Base-by-base conservation (phyloP, 2,888 invertebrate genomes). In the Metacarcinus magister region DNA sequence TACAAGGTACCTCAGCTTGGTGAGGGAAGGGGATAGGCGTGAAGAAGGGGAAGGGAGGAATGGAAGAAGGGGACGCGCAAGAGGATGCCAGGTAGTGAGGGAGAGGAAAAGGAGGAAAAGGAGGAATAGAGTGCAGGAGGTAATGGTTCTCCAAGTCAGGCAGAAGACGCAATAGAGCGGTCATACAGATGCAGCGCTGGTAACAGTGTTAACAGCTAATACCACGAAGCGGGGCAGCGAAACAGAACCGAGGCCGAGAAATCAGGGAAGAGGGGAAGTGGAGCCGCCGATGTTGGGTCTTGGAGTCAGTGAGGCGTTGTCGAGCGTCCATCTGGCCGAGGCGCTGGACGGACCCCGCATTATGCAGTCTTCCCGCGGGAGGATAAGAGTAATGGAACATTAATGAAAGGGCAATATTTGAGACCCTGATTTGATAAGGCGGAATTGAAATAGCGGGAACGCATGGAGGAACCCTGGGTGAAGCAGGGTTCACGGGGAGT, bases 381-480 rank as follows among this genome's bases (percentile, higher is more conserved):
- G 89, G 94, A 48, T 91, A 48, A 43, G 94, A 67, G 60, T 95
- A 90, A 95, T 91, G 94, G 39, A 94, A 91, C 91, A 39, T 44
- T 60, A 91, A 67, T 95, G 91, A 67, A 95, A 90, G 91, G 94
- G 94, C 60, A 95, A 91, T 95, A 95, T 91, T 54, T 95, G 90
- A 54, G 48, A 48, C 94, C 46, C 82, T n/a, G 82, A 94, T 94
- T 28, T 46, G 94, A 94, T 94, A 94, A 87, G 46, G 32, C 48
- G 44, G 87, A 94, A 94, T 94, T 94, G 94, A 94, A 94, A 94
- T 87, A 94, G 94, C 82, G 46, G 94, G 94, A 87, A 94, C 82
- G 82, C 44, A n/a, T 82, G 13, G 32, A 87, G 67, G 94, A 87
- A 87, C 46, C 16, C 48, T 13, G 46, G 87, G 32, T 19, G 95